Evolutionary conservation across 2,888 invertebrate species (phyloP), one percentile per base, ranked within the genome.

Genomic region (Euphydryas editha): DNA sequence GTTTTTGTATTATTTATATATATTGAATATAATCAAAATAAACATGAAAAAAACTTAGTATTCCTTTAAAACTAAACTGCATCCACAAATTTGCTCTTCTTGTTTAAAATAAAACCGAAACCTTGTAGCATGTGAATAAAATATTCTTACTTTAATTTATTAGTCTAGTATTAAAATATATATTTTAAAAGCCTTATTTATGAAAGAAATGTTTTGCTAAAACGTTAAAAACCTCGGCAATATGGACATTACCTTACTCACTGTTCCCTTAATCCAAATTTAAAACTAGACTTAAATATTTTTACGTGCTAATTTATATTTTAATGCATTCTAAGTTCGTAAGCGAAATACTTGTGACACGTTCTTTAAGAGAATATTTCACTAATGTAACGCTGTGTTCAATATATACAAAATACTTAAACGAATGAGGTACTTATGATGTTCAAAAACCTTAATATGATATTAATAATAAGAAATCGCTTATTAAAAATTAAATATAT

Each of bases 241-340:
- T 11, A 58, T 42, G 51, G 36, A n/a, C 42, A 11, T 57, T 47
- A 21, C 8, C 17, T 39, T 39, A 54, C 39, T 17, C 46, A 58
- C 57, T 61, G 63, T 58, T 61, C 58, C 66, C 67, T 67, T 64
- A 64, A 67, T 55, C 54, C 47, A 60, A 61, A 58, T 63, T 59
- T 56, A 58, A 30, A 7, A 55, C 63, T 61, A 58, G 24, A 44
- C 57, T 54, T 69, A 55, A 42, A 30, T 36, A 62, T 62, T 59
- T 56, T 61, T 61, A 59, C 55, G 65, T 65, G 59, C 36, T 58
- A 59, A 15, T 15, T 42, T 18, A 49, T 47, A 60, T 11, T 42
- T 61, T n/a, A 57, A 56, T 37, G 30, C 30, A 15, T 5, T 49
- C 51, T 51, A 63, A 54, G 17, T 49, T 49, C 20, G 21, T 36